Evolutionary conservation across 2,888 invertebrate species (phyloP).

Genomic region (Cantharis rustica): DNA sequence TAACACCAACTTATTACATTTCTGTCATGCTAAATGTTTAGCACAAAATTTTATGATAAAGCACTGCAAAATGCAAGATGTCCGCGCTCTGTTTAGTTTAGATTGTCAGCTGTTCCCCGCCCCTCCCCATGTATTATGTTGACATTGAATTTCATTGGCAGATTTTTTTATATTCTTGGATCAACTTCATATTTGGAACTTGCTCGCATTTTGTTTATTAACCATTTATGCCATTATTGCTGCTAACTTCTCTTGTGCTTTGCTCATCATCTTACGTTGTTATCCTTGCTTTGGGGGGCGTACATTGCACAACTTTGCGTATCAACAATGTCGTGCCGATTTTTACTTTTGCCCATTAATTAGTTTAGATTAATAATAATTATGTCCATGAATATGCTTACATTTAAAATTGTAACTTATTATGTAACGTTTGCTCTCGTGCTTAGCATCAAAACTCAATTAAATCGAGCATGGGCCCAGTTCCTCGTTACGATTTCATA

Average conservation of each 20-base stretch:
- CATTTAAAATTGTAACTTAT: not conserved
- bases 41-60: slow-evolving; percentile 39
- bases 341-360: not conserved
- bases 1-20: slow-evolving; percentile 46
- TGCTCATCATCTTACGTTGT: not conserved
- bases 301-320: not conserved
- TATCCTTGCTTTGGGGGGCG: not conserved
- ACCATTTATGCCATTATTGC: not conserved
- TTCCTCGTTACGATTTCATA: not conserved
- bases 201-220: not conserved
- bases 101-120: slow-evolving; percentile 56
- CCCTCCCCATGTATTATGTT: slow-evolving; percentile 37
- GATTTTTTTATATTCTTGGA: slow-evolving; percentile 32
- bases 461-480: not conserved
- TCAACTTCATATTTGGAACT: not conserved
- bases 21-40: slow-evolving; percentile 50
- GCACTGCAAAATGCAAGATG: slow-evolving; percentile 50
- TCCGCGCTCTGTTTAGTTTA: slow-evolving; percentile 49
- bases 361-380: not conserved
- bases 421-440: not conserved
- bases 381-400: not conserved
- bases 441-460: not conserved
- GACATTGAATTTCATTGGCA: slow-evolving; percentile 44
- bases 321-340: not conserved
- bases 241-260: not conserved